phyloP scores from a whole-genome alignment of 2,113 vertebrate species.

The Uria lomvia region DNA sequence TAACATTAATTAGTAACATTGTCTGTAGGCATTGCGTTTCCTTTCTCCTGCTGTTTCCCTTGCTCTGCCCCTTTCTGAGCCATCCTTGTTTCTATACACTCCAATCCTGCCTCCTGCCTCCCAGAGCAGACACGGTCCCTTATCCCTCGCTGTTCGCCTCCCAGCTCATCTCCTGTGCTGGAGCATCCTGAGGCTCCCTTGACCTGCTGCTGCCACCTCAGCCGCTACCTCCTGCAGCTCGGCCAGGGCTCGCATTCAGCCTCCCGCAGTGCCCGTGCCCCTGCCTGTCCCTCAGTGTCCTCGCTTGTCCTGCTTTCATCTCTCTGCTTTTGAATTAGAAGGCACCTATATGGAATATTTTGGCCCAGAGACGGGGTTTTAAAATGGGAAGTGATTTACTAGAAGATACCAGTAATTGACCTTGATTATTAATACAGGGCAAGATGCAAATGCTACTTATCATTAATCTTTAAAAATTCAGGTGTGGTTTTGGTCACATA shows the following conservation, averaged over 20 bases:
- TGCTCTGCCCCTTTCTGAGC: not conserved
- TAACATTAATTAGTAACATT: not conserved
- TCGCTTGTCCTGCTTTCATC: not conserved
- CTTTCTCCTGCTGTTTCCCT: not conserved
- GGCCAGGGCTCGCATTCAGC: not conserved
- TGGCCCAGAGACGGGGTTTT: not conserved
- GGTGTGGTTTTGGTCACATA: not conserved
- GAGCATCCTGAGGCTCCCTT: not conserved
- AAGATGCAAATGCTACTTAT: not conserved
- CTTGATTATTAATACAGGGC: not conserved
- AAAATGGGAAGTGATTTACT: not conserved
- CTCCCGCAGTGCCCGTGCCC: not conserved
- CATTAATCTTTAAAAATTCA: not conserved
- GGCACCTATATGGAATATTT: not conserved
- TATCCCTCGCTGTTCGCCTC: not conserved
- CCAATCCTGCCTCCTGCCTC: not conserved
- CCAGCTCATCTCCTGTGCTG: not conserved
- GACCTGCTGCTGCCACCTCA: not conserved
- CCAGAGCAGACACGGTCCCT: not conserved
- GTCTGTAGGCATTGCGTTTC: not conserved
- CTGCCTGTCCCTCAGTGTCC: not conserved
- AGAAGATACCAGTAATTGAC: not conserved
- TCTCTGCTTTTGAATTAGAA: not conserved
- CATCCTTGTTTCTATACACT: not conserved
- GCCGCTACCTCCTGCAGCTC: fast-evolving